Conservation (phyloP, 1,140 invertebrate genomes). For the Dufourea novaeangliae region DNA sequence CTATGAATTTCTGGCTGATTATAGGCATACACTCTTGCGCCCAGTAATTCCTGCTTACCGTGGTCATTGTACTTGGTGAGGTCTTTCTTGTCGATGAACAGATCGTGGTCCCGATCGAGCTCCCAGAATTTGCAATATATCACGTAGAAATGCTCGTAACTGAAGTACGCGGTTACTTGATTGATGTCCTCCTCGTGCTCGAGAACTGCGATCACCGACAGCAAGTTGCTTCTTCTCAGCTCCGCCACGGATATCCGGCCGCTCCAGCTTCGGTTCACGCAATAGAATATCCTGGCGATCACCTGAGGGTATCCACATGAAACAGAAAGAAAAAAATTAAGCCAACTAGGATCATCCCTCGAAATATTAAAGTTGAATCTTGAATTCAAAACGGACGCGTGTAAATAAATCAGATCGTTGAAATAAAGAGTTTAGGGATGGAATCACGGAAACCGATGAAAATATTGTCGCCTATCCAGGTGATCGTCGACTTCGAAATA, state of each 20-base stretch:
- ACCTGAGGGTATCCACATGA: slow-evolving; percentile 84
- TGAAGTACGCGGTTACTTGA: slow-evolving; percentile 98
- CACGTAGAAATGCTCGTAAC: slow-evolving; percentile 99
- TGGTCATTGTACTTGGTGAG: slow-evolving; percentile 97
- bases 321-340: too few species aligned
- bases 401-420: too few species aligned
- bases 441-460: too few species aligned
- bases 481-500: too few species aligned
- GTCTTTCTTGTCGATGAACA: slow-evolving; percentile 97
- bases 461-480: too few species aligned
- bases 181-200: slow-evolving; percentile 98
- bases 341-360: too few species aligned
- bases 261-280: slow-evolving; percentile 98
- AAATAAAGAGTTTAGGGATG: too few species aligned
- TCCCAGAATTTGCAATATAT: slow-evolving; percentile 99
- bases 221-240: slow-evolving; percentile 94
- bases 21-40: too few species aligned
- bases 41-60: slow-evolving; percentile 82
- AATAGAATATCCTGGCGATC: slow-evolving; percentile 99
- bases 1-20: too few species aligned
- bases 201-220: slow-evolving; percentile 88
- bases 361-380: too few species aligned
- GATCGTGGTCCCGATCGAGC: slow-evolving; percentile 98
- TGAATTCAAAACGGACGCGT: too few species aligned
- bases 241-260: slow-evolving; percentile 95